Conservation (phyloP, 2,113 vertebrate species). For the Vireo altiloquus region DNA sequence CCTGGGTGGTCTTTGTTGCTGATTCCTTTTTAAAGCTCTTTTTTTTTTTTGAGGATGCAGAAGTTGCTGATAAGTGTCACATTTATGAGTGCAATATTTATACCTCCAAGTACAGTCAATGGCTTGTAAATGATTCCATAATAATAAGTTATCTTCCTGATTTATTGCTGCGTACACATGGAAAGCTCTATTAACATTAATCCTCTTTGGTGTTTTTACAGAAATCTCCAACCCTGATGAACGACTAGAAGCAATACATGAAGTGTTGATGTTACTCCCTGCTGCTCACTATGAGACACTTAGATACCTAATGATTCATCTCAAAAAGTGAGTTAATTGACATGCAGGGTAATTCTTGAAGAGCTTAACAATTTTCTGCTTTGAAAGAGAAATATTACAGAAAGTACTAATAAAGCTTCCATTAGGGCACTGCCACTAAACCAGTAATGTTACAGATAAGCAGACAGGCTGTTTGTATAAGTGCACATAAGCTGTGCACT, state of each 20-base stretch:
- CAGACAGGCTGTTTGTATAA: neutral
- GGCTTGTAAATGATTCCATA: slow-evolving; percentile 26
- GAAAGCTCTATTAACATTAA: neutral
- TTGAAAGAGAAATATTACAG: neutral
- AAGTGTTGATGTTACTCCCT: slow-evolving; percentile 88
- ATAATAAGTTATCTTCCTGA: slow-evolving; percentile 9
- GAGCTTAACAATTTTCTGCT: slow-evolving; percentile 10
- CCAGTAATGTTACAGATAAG: neutral
- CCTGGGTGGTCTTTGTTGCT: neutral
- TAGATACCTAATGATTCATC: slow-evolving; percentile 93
- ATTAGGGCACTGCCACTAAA: neutral
- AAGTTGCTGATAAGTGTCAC: neutral
- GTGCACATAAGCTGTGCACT: neutral
- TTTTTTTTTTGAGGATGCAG: neutral
- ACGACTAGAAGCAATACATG: slow-evolving; percentile 91
- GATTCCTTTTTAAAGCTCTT: neutral
- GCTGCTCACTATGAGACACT: slow-evolving; percentile 96
- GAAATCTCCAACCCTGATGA: slow-evolving; percentile 87
- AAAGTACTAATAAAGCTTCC: neutral
- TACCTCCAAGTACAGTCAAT: neutral
- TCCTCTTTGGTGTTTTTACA: slow-evolving; percentile 61
- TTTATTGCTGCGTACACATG: slow-evolving; percentile 24
- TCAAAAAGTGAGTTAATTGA: slow-evolving; percentile 85
- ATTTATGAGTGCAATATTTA: slow-evolving; percentile 10
- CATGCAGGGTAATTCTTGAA: neutral